Conservation (phyloP, 2,113 vertebrate species). For the Pitta sordida region DNA sequence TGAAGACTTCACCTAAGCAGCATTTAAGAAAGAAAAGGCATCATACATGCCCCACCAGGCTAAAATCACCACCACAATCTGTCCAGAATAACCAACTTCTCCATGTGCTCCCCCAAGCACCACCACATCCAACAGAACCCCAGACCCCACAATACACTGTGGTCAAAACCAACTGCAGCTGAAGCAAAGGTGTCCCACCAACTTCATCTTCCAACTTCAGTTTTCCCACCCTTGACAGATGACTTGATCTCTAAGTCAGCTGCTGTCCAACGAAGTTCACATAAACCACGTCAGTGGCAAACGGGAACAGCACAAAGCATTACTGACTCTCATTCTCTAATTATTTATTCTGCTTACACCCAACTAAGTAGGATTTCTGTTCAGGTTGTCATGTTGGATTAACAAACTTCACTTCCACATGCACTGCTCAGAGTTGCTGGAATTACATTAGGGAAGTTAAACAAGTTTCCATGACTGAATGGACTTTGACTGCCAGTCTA, state of each 20-base stretch:
- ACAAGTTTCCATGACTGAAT: background rate
- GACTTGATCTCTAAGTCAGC: background rate
- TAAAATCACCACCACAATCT: background rate
- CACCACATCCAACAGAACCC: background rate
- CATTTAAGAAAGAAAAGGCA: background rate
- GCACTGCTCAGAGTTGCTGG: background rate
- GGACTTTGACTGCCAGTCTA: background rate
- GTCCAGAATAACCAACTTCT: background rate
- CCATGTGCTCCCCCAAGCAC: background rate
- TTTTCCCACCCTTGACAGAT: background rate
- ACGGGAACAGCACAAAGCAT: background rate
- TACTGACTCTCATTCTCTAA: background rate
- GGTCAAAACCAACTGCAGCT: background rate
- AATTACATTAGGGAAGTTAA: background rate
- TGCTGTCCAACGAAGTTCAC: background rate
- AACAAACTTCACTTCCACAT: background rate
- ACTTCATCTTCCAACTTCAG: background rate
- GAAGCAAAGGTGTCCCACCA: background rate
- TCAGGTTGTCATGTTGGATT: background rate
- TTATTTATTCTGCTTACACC: background rate
- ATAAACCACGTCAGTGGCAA: background rate
- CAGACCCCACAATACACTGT: background rate
- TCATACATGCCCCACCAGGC: background rate
- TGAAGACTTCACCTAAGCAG: background rate
- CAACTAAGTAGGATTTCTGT: background rate